phyloP scores from a whole-genome alignment of 1,140 invertebrate species.

The Idris sp. region DNA sequence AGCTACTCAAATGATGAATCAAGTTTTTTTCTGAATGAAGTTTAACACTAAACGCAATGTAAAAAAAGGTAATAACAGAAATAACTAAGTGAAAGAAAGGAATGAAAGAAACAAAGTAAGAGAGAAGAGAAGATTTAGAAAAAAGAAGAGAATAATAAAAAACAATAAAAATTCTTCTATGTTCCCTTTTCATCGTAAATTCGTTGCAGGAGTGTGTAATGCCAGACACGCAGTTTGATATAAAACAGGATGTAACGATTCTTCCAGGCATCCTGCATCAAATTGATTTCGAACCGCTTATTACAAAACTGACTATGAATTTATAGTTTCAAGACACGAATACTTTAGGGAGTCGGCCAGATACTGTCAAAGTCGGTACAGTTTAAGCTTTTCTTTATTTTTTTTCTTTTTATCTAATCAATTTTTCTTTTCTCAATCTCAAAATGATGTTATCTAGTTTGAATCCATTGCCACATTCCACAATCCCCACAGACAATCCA shows the following conservation, averaged over 20 bases:
- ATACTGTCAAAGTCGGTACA: slow-evolving; percentile 59
- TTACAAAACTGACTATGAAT: slow-evolving; percentile 55
- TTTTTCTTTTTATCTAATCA: slow-evolving; percentile 21
- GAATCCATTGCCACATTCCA: slow-evolving; percentile 74
- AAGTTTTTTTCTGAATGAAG: too few species aligned
- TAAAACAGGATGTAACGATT: slow-evolving; percentile 39
- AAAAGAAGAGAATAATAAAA: slow-evolving; percentile 27
- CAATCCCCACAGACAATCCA: slow-evolving; percentile 78
- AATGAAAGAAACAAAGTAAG: slow-evolving; percentile 14
- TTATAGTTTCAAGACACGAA: slow-evolving; percentile 63
- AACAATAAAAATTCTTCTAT: slow-evolving; percentile 36
- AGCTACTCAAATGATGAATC: too few species aligned
- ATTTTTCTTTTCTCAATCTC: slow-evolving; percentile 41
- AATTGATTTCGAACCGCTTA: slow-evolving; percentile 43
- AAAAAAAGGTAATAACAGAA: slow-evolving; percentile 2
- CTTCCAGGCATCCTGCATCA: slow-evolving; percentile 67
- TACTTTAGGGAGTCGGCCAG: slow-evolving; percentile 79
- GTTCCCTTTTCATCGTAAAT: slow-evolving; percentile 36
- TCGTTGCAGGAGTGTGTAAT: slow-evolving; percentile 43
- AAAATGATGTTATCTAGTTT: slow-evolving; percentile 44
- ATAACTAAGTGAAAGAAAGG: slow-evolving; percentile 17
- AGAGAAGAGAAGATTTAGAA: slow-evolving; percentile 12
- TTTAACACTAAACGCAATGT: slow-evolving; percentile 9
- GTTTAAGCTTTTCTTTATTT: too few species aligned
- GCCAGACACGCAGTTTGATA: slow-evolving; percentile 46